phyloP scores from a whole-genome alignment of 2,888 invertebrate species.

The Theodoxus fluviatilis region DNA sequence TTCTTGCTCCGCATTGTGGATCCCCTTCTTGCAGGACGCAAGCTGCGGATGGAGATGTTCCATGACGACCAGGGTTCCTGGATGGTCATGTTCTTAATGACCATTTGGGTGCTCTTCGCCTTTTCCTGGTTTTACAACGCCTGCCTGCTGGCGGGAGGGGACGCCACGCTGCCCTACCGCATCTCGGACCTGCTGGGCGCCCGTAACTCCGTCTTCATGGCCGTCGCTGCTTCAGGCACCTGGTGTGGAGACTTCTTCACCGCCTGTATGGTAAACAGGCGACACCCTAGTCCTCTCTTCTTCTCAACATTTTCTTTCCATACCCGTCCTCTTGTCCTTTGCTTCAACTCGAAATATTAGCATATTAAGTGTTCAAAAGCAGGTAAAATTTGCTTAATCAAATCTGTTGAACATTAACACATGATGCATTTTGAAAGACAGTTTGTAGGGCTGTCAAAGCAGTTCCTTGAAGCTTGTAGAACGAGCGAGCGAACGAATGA shows the following conservation, averaged over 20 bases:
- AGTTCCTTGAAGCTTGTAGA: no score
- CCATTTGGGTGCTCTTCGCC: conserved; percentile 67
- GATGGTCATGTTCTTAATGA: conserved; percentile 68
- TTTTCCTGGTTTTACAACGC: conserved; percentile 68
- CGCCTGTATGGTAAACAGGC: conserved; percentile 66
- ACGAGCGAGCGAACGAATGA: no score
- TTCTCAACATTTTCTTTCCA: no score
- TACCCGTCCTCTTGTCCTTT: no score
- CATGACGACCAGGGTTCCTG: conserved; percentile 68
- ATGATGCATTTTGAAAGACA: no score
- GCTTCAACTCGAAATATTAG: no score
- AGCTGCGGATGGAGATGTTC: conserved; percentile 68
- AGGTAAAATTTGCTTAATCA: no score
- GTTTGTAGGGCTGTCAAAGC: no score
- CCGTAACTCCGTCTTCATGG: conserved; percentile 67
- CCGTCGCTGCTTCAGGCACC: conserved; percentile 68
- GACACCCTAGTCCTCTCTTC: no score
- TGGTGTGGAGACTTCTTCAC: conserved; percentile 69
- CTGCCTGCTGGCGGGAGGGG: conserved; percentile 60
- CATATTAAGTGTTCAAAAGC: no score
- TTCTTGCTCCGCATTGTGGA: no score
- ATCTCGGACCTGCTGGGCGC: conserved; percentile 67
- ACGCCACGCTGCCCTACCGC: conserved; percentile 60
- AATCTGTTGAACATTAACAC: no score
- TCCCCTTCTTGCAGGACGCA: conserved; percentile 51